A percentile compares a stretch with the other conserved stretches of the same genome.
phyloP scores from a whole-genome alignment of 2,888 invertebrate genomes.

The Drosophila percnosoma region DNA sequence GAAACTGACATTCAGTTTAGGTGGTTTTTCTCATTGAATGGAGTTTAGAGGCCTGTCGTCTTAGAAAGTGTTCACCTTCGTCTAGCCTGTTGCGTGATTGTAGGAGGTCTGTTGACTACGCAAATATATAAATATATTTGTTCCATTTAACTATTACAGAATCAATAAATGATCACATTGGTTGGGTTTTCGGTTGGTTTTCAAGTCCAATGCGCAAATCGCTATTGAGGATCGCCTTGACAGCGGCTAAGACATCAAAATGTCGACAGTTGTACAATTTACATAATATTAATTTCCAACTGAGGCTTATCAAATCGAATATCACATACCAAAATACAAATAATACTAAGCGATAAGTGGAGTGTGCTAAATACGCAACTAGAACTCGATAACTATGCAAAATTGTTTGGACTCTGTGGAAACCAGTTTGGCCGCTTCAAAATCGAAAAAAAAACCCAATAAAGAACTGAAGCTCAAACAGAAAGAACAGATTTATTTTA shows the following conservation, averaged over 20 bases:
- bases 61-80: conserved; percentile 41
- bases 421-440: conserved; percentile 58
- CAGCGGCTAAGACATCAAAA: conserved; percentile 56
- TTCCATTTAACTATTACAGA: not conserved
- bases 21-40: not conserved
- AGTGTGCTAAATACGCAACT: conserved; percentile 57
- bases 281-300: conserved; percentile 56
- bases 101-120: conserved; percentile 21
- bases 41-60: conserved; percentile 25
- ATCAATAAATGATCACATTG: conserved; percentile 1
- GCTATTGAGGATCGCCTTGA: conserved; percentile 51
- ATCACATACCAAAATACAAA: conserved; percentile 15
- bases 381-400: conserved; percentile 41
- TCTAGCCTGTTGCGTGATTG: conserved; percentile 2
- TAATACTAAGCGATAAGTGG: conserved; percentile 61
- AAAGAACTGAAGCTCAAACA: conserved; percentile 32
- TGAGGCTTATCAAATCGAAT: conserved; percentile 55
- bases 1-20: not conserved
- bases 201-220: conserved; percentile 42
- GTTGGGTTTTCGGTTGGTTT: conserved; percentile 12
- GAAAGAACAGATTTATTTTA: conserved; percentile 14
- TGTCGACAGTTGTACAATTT: conserved; percentile 57
- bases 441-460: conserved; percentile 8
- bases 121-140: conserved; percentile 1
- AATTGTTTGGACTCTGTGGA: conserved; percentile 37